Evolutionary conservation across 1,140 invertebrate species (phyloP).

Genomic region (Fopius arisanus): DNA sequence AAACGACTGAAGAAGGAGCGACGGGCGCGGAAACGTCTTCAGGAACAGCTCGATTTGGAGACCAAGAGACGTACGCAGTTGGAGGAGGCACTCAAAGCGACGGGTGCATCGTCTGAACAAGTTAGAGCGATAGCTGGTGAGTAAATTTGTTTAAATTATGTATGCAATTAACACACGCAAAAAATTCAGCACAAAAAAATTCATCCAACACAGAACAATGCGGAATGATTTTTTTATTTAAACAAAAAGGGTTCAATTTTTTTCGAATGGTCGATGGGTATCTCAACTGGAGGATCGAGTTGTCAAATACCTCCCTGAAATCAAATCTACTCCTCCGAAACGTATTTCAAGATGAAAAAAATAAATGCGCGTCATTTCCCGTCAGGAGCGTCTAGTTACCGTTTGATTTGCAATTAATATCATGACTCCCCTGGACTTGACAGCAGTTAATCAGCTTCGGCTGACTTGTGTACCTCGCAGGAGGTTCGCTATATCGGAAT

Average conservation of each 20-base stretch:
- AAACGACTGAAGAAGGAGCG: conserved; percentile 87
- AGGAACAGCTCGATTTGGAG: conserved; percentile 84
- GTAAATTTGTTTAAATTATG: conserved; percentile 26
- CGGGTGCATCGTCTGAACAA: conserved; percentile 78
- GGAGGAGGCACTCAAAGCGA: conserved; percentile 81
- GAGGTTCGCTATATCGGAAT: conserved; percentile 60
- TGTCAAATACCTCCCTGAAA: no score
- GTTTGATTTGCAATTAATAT: conserved; percentile 65
- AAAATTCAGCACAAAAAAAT: not conserved
- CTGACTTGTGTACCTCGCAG: conserved; percentile 22
- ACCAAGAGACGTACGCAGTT: conserved; percentile 78
- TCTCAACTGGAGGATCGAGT: no score
- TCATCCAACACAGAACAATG: no score
- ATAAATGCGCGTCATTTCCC: not conserved
- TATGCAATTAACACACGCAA: no score
- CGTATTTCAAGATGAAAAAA: not conserved
- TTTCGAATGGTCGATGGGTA: no score
- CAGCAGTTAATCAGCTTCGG: conserved; percentile 62
- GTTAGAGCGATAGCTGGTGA: conserved; percentile 81
- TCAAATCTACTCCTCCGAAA: not conserved
- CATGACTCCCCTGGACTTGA: conserved; percentile 62
- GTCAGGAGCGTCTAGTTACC: conserved; percentile 37
- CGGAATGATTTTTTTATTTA: no score
- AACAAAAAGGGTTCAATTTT: no score
- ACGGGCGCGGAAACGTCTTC: conserved; percentile 79